A percentile compares a stretch with the other conserved stretches of the same genome.
These are phyloP conservation scores for Pseudomyrmex gracilis DNA, from an alignment of 1,140 invertebrate species.

Conservation along the genomic window DNA sequence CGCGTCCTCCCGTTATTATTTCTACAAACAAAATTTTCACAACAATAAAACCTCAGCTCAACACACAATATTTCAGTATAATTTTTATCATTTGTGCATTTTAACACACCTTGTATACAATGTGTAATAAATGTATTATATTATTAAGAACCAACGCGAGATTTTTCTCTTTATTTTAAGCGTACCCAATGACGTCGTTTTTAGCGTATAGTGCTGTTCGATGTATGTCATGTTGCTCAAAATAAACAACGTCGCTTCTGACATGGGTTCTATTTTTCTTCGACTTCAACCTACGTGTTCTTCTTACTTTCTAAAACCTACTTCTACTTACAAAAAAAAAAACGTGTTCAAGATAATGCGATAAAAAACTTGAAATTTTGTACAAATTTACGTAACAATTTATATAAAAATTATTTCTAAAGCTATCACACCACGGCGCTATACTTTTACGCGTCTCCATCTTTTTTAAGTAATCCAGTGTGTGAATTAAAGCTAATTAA, in stretches of 20 bases:
- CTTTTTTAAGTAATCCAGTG: background rate
- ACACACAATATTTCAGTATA: too few species aligned
- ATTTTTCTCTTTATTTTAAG: slow-evolving; percentile 23
- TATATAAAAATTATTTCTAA: background rate
- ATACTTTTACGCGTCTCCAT: background rate
- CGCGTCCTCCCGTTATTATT: background rate
- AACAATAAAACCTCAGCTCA: too few species aligned
- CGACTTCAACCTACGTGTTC: slow-evolving; percentile 52
- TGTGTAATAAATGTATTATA: too few species aligned
- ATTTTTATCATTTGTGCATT: too few species aligned
- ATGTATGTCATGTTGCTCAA: slow-evolving; percentile 40
- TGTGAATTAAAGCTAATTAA: background rate
- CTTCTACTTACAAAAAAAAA: too few species aligned
- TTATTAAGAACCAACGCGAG: slow-evolving; percentile 1
- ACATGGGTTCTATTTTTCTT: slow-evolving; percentile 39
- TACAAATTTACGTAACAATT: background rate
- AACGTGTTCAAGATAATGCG: slow-evolving; percentile 10
- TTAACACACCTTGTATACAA: too few species aligned
- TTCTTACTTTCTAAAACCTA: slow-evolving; percentile 36
- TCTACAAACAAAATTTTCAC: background rate
- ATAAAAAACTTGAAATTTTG: background rate
- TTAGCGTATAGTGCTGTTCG: slow-evolving; percentile 32
- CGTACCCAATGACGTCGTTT: slow-evolving; percentile 23
- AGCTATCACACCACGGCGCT: background rate
- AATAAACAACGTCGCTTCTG: slow-evolving; percentile 48